Evolutionary conservation across 2,797 vertebrate species (phyloP), one percentile per base, ranked within the genome.

Genomic region (Epinephelus awoara): DNA sequence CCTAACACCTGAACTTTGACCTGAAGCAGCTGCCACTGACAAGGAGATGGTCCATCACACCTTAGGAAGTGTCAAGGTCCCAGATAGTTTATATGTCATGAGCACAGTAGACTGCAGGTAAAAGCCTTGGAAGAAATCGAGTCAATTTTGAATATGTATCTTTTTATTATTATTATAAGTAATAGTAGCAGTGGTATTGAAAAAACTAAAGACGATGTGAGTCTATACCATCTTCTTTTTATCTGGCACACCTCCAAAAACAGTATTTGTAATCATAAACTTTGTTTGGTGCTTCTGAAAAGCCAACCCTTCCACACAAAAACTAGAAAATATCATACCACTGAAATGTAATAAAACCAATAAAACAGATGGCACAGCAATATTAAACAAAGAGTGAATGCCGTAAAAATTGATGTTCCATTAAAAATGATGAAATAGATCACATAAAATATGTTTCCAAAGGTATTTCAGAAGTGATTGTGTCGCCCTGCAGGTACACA

Each of bases 1-100:
- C 15, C 52, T 52, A 55, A 27, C 58, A 66, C 29, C 46, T 76
- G 40, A 81, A 52, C 47, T 75, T 61, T 83, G 75, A 82, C 79
- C 81, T 75, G 15, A 49, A 72, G n/a, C 51, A 58, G 42, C 55
- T 21, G 21, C 29, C n/a, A 29, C 9, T 27, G 38, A 59, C 68
- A 51, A 27, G 10, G 10, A 56, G 55, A 51, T 46, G 18, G 51
- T 75, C 19, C 62, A 27, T 71, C 50, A 69, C 52, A 62, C 19
- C n/a, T 54, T 3, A 38, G 23, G 44, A 72, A 58, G 29, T 40
- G 67, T 38, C 6, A 0, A 17, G 44, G 21, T 75, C 59, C 62
- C n/a, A 47, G 17, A 55, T 8, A n/a, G 63, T 21, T 75, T 27
- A 18, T 64, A 46, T 67, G 70, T 73, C 25, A 74, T 27, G 34